Evolutionary conservation across 1,140 invertebrate species (phyloP).

Genomic region (Drosophila teissieri): DNA sequence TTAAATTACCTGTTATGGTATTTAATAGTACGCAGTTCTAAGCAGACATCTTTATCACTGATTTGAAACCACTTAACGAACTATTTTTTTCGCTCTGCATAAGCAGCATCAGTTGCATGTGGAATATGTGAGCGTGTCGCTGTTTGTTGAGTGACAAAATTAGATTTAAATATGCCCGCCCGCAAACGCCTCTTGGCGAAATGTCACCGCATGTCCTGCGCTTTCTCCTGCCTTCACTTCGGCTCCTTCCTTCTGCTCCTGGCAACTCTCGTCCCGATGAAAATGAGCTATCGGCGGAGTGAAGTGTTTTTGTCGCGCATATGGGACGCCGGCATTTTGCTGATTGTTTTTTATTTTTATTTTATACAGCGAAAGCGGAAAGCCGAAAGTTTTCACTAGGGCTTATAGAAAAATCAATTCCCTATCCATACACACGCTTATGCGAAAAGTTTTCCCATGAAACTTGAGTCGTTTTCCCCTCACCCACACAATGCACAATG

Average conservation of each 20-base stretch:
- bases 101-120: slow-evolving; percentile 29
- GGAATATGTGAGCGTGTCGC: slow-evolving; percentile 49
- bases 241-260: slow-evolving; percentile 41
- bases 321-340: slow-evolving; percentile 35
- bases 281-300: slow-evolving; percentile 64
- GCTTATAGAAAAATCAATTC: slow-evolving; percentile 65
- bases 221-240: not conserved
- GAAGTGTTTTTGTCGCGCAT: slow-evolving; percentile 31
- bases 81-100: slow-evolving; percentile 2
- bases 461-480: slow-evolving; percentile 40
- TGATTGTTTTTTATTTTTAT: slow-evolving; percentile 49
- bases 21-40: not conserved
- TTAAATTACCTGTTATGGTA: no score
- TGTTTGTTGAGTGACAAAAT: slow-evolving; percentile 78
- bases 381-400: slow-evolving; percentile 15
- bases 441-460: slow-evolving; percentile 73
- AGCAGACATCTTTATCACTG: not conserved
- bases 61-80: not conserved
- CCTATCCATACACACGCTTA: slow-evolving; percentile 62
- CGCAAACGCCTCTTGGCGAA: slow-evolving; percentile 54
- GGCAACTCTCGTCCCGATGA: slow-evolving; percentile 39
- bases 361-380: slow-evolving; percentile 24
- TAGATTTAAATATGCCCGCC: slow-evolving; percentile 80
- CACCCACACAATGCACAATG: slow-evolving; percentile 26
- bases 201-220: slow-evolving; percentile 75